These are phyloP conservation scores for Lepus townsendii DNA, from an alignment of 2,797 vertebrate species.

Conservation along the genomic window DNA sequence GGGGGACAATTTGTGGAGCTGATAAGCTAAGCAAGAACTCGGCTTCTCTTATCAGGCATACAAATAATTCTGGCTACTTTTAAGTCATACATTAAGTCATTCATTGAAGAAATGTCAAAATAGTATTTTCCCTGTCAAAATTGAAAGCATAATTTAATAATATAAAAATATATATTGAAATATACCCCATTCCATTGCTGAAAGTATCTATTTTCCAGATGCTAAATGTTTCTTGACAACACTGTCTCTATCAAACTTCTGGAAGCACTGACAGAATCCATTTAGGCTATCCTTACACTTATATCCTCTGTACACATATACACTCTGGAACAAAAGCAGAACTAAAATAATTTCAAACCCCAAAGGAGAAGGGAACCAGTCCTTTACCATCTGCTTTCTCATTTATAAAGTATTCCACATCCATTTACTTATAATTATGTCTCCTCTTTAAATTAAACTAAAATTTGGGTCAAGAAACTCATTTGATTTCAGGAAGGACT, in stretches of 20 bases:
- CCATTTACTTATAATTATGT: not conserved
- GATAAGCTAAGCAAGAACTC: conserved; percentile 19
- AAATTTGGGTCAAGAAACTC: not conserved
- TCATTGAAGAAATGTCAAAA: not conserved
- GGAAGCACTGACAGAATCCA: not conserved
- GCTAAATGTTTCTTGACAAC: not conserved
- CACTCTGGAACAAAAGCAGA: not conserved
- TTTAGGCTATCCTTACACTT: not conserved
- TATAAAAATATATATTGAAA: conserved; percentile 46
- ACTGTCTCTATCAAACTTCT: not conserved
- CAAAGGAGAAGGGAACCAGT: not conserved
- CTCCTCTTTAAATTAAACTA: not conserved
- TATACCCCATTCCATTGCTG: not conserved
- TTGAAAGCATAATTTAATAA: not conserved
- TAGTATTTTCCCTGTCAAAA: not conserved
- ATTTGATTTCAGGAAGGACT: not conserved
- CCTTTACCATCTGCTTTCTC: not conserved
- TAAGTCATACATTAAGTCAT: not conserved
- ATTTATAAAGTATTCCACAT: not conserved
- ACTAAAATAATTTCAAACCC: not conserved
- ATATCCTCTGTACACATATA: not conserved
- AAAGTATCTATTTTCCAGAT: not conserved
- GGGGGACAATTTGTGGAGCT: not conserved
- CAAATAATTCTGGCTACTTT: not conserved
- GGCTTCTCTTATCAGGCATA: not conserved